Evolutionary conservation across 2,113 vertebrate species (phyloP).

Genomic region (Galemys pyrenaicus): DNA sequence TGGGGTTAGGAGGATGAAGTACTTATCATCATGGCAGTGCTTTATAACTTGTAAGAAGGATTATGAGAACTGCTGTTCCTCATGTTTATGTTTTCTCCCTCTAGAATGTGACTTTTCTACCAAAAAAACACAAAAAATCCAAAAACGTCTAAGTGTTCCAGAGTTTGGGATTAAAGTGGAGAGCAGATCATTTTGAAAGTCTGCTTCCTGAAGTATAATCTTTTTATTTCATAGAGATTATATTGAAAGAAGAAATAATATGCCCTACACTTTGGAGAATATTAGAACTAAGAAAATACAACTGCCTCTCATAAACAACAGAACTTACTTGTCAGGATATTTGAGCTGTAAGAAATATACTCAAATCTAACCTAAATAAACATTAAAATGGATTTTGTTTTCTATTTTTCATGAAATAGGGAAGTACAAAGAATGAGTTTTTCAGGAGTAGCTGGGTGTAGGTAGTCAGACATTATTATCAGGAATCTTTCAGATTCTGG

Average conservation of each 20-base stretch:
- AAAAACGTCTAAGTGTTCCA: neutral
- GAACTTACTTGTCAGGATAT: neutral
- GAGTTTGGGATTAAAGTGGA: conserved; percentile 6
- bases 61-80: neutral
- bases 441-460: neutral
- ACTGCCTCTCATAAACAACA: neutral
- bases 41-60: conserved; percentile 19
- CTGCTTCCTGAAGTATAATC: neutral
- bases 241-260: neutral
- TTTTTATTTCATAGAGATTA: neutral
- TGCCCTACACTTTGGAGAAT: neutral
- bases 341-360: neutral
- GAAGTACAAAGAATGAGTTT: neutral
- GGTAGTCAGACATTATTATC: neutral
- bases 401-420: neutral
- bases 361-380: neutral
- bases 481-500: neutral
- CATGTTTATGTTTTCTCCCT: neutral
- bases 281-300: neutral
- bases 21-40: neutral
- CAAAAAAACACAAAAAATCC: neutral
- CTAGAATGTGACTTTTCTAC: neutral
- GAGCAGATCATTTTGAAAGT: neutral
- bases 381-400: neutral
- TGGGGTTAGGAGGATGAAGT: neutral